Percentiles rank a stretch among this genome's conserved stretches.
Conservation (phyloP, 2,113 vertebrate species). For the Procapra przewalskii region DNA sequence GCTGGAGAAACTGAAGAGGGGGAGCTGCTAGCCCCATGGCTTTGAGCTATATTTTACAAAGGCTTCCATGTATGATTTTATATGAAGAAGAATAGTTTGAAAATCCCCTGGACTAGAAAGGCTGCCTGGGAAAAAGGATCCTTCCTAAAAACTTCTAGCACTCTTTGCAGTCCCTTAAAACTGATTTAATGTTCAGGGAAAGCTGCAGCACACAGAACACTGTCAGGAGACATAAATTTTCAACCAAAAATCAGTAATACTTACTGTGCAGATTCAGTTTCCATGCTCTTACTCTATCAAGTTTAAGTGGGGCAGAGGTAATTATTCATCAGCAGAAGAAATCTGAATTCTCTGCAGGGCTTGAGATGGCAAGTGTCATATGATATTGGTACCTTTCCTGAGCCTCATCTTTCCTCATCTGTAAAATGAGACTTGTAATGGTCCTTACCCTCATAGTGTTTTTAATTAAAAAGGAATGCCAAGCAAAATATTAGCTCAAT, state of each 20-base stretch:
- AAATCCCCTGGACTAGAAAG: neutral
- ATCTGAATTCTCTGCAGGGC: neutral
- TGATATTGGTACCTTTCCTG: neutral
- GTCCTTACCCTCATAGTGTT: neutral
- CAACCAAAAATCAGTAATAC: neutral
- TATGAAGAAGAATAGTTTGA: neutral
- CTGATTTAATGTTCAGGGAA: neutral
- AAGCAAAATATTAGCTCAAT: neutral
- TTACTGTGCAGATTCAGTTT: neutral
- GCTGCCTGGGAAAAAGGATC: neutral
- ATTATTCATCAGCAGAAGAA: neutral
- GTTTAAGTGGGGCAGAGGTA: neutral
- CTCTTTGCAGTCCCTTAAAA: neutral
- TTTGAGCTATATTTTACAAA: neutral
- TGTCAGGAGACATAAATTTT: neutral
- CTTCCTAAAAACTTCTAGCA: neutral
- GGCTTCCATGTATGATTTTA: neutral
- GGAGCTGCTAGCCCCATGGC: neutral
- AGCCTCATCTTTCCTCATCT: neutral
- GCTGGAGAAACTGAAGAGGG: neutral
- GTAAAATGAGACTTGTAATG: neutral
- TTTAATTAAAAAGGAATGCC: neutral
- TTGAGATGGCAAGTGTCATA: neutral
- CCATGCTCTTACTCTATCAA: neutral
- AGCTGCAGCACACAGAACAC: neutral